These are phyloP conservation scores for Drosophila ogumai DNA, from an alignment of 1,140 invertebrate genomes.

Conservation along the genomic window DNA sequence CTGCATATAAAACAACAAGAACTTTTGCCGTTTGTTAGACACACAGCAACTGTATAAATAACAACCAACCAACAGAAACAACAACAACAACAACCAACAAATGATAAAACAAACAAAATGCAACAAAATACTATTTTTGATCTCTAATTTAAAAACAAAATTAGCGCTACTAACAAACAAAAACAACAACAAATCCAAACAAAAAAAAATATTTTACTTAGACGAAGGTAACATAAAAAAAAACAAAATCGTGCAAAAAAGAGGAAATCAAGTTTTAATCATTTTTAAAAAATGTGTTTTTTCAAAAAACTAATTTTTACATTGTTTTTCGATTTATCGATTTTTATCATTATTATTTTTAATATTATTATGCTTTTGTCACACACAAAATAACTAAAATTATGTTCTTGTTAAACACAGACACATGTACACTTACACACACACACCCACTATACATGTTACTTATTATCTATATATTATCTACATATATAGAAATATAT, in stretches of 20 bases:
- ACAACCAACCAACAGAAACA: conserved; percentile 27
- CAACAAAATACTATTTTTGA: conserved; percentile 79
- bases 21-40: conserved; percentile 49
- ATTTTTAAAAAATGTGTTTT: conserved; percentile 53
- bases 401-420: conserved; percentile 71
- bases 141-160: conserved; percentile 74
- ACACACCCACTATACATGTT: conserved; percentile 60
- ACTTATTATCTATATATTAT: conserved; percentile 79
- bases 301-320: conserved; percentile 42
- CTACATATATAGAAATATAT: conserved; percentile 78
- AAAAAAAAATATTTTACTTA: conserved; percentile 58
- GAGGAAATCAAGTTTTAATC: conserved; percentile 20
- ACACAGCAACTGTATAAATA: conserved; percentile 27
- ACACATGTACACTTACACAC: conserved; percentile 14
- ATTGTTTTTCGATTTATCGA: conserved; percentile 42
- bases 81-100: conserved; percentile 34
- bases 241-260: conserved; percentile 19
- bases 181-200: conserved; percentile 45
- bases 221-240: conserved; percentile 24
- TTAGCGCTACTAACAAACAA: conserved; percentile 66
- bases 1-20: conserved; percentile 22
- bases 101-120: conserved; percentile 53
- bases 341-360: conserved; percentile 16
- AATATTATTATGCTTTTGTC: conserved; percentile 7
- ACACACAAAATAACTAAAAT: conserved; percentile 18